Evolutionary conservation across 30 jellyfish, hydroid and myxozoan genomes (phyloP).

Genomic region (Aurelia coerulea): DNA sequence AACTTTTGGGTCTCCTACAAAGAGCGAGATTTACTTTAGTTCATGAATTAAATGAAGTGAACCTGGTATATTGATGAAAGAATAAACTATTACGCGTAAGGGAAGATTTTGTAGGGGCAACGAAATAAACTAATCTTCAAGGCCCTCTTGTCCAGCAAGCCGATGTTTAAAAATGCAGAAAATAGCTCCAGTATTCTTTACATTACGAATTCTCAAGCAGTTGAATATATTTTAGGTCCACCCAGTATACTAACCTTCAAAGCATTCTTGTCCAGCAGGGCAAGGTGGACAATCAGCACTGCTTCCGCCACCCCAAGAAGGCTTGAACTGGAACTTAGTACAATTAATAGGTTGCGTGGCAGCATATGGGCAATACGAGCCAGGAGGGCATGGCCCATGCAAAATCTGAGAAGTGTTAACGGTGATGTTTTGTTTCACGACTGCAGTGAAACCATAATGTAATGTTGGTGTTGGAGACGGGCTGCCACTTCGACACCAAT

Average conservation of each 20-base stretch:
- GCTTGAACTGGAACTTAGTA: constrained; percentile 75
- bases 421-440: constrained; percentile 14
- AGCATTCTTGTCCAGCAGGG: constrained; percentile 97
- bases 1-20: constrained; percentile 81
- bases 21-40: neutral
- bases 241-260: constrained; percentile 66
- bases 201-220: too few species aligned
- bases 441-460: constrained; percentile 20
- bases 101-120: neutral
- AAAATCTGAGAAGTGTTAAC: constrained; percentile 40
- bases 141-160: too few species aligned
- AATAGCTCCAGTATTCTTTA: too few species aligned
- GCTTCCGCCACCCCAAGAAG: constrained; percentile 88
- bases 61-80: neutral
- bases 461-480: constrained; percentile 95
- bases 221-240: too few species aligned
- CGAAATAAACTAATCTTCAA: neutral
- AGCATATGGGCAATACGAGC: constrained; percentile 84
- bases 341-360: constrained; percentile 77
- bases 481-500: constrained; percentile 95
- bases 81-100: neutral
- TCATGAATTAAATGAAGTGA: neutral
- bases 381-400: constrained; percentile 99
- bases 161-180: too few species aligned
- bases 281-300: constrained; percentile 89